Evolutionary conservation across 2,888 invertebrate species (phyloP), one percentile per base, ranked within the genome.

Genomic region (Megaustenia siamemsis): DNA sequence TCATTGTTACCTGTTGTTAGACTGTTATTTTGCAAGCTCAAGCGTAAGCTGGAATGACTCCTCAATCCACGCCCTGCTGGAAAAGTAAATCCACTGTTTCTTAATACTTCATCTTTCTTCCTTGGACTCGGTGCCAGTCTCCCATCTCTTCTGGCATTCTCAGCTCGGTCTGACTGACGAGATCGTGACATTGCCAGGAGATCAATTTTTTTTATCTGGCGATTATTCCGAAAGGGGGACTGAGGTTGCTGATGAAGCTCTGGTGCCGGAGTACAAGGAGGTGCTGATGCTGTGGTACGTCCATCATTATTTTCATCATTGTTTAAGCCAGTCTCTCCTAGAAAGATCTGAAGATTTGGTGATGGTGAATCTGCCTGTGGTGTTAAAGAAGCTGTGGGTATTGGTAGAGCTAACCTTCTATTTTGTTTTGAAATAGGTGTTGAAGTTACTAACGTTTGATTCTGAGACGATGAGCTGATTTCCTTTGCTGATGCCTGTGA

Each of bases 181-280:
- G 85, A 85, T 28, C 85, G 49, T 32, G 85, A 85, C 85, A 85
- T 85, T 35, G 85, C 85, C 68, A 85, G 69, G 28, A 86, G 80
- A 32, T 83, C 83, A 68, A 83, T 82, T 75, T 79, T 83, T 66
- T 82, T 80, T 63, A 81, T 80, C 43, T 79, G 83, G 28, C 85
- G 75, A 32, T 43, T 85, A 32, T 81, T 81, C 43, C 79, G 77
- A 56, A 86, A 82, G 15, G 84, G 83, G 35, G 84, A 84, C 56
- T 80, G 83, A 32, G 83, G 79, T 15, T 80, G 83, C 53, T 66
- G 43, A 38, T 82, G 66, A 45, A 78, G 78, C 63, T 81, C 83
- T 53, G 87, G 86, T n/a, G 83, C 86, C 12, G 87, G 87, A 3
- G 87, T 87, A 75, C 87, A 84, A 21, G 87, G 84, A 43, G 87